Base-by-base conservation (phyloP, 2,113 vertebrate genomes). In the Romanogobio albipinnatus region DNA sequence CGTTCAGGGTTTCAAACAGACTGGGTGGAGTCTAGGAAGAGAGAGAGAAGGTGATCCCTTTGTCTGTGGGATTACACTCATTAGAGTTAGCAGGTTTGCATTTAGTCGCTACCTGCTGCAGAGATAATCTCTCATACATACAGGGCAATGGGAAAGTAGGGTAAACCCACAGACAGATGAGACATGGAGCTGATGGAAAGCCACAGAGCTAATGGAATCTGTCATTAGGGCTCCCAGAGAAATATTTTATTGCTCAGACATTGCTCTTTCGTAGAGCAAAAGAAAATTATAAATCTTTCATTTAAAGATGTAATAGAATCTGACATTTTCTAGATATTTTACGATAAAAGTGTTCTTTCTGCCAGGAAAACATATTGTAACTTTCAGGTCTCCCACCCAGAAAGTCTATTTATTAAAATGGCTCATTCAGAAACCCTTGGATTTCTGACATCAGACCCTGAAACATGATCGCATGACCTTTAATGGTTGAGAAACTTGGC, bases 1-100 rank as follows among this genome's bases (percentile, higher is more conserved):
- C 26, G 7, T 56, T 76, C 29, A 58, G 29, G 9, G 33, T 36
- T n/a, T 58, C 29, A 58, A 36, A 76, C 51, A 36, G n/a, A 59
- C 17, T 24, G 26, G 66, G 15, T n/a, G 17, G 64, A 15, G 62
- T 24, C 14, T 9, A 29, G 26, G n/a, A 71, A 47, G 64, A 36
- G 26, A 74, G 45, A 22, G 59, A 24, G 70, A 90, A 91, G 85
- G 82, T 90, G 90, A 93, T 93, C 92, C 89, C 88, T 86, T 87
- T 76, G 66, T 93, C 90, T 88, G 71, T 82, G 89, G 90, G 90
- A 90, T 94, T 93, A 94, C 84, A 53, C 71, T 94, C 91, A 93
- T 87, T 88, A 82, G 90, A 88, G 87, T 90, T 90, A 91, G 83
- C 86, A 91, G 90, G 85, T 91, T 93, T 90, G 43, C 70, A 47